Evolutionary conservation across 2,113 vertebrate genomes (phyloP), one percentile per base, ranked within the genome.

Genomic region (Leucopsar rothschildi): DNA sequence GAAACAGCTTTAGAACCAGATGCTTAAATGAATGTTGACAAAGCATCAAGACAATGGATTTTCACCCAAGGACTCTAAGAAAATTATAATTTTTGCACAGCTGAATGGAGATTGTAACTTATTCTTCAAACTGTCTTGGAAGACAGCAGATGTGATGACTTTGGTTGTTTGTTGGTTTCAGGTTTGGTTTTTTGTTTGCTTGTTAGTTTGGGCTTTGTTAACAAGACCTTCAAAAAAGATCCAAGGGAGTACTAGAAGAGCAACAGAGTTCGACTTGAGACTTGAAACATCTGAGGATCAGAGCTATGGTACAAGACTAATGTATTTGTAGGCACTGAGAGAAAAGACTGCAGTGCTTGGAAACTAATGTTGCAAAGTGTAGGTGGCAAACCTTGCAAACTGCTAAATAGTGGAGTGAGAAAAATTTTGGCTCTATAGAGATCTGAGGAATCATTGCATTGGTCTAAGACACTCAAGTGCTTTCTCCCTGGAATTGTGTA

Each of bases 381-480:
- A 28, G 52, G 4, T 31, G 80, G 56, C 47, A 90, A 70, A 75
- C 12, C 23, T 33, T 87, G 47, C 24, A 84, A 87, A 47, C 13
- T 45, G 55, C 23, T 79, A 11, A 86, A 24, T 1, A 56, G 14
- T 10, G 31, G 8, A 53, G 31, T 35, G 15, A 82, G 39, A 66
- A 9, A 39, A 60, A 59, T 31, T 70, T 75, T 45, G 39, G 6
- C 24, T 52, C 23, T 59, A 0, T 21, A 28, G 50, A 73, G 5
- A 45, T 16, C 28, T 52, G n/a, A 77, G n/a, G 29, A 76, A 50
- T 29, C 50, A 31, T 6, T 65, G 5, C 3, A 2, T 12, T 86
- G 16, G 19, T n/a, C 42, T 45, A 40, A 91, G 60, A n/a, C 10
- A 42, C 0, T 0, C 5, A 42, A 64, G 29, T 42, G 10, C 2